These are phyloP conservation scores for Fabriciana adippe DNA, from an alignment of 2,888 invertebrate species.

Conservation along the genomic window DNA sequence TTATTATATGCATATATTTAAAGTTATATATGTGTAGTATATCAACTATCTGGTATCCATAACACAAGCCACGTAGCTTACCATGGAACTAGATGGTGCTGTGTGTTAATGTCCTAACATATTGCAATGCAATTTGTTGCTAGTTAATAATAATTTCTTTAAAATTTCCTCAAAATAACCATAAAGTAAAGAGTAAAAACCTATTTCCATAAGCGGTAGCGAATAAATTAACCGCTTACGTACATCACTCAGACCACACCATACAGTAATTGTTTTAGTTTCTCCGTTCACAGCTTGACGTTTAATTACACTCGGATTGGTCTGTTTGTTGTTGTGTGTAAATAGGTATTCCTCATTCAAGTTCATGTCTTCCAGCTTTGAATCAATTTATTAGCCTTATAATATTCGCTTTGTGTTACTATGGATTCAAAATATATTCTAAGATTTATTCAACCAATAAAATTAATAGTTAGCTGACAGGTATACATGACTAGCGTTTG, in stretches of 20 bases:
- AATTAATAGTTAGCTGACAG: background rate
- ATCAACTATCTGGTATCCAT: no score
- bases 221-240: background rate
- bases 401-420: slow-evolving; percentile 14
- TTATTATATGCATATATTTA: no score
- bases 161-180: background rate
- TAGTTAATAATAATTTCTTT: no score
- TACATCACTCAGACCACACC: slow-evolving; percentile 14
- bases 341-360: slow-evolving; percentile 51
- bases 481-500: no score
- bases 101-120: no score
- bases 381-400: slow-evolving; percentile 27
- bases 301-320: slow-evolving; percentile 58
- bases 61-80: no score
- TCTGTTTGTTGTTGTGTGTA: slow-evolving; percentile 58
- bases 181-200: background rate
- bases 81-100: no score
- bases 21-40: no score
- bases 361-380: slow-evolving; percentile 30
- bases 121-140: no score
- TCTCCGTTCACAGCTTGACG: slow-evolving; percentile 57
- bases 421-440: background rate
- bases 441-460: background rate
- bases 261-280: slow-evolving; percentile 59
- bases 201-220: background rate